Base-by-base conservation (phyloP, 2,797 vertebrate species). In the Eleutherodactylus coqui region DNA sequence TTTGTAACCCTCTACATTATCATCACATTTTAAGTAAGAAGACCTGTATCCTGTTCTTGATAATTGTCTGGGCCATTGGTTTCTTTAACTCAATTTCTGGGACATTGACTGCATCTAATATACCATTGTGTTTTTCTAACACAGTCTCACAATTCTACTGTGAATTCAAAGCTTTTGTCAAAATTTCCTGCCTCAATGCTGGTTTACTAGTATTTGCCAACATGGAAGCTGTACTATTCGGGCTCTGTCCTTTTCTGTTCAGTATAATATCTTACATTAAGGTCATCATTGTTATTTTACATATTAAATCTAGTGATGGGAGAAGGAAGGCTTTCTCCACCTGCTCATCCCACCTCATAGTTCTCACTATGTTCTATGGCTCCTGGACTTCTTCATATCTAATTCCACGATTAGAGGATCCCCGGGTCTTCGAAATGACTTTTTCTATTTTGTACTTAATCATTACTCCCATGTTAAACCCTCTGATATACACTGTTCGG, bases 311-410 rank as follows among this genome's bases (percentile, higher is more conserved):
- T 16, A 83, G 1, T 3, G 34, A 58, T 11, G 82, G 82, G 16
- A 58, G 70, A 29, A 83, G 11, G 32, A 75, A 83, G 13, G 38
- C 82, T 16, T 83, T 75, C 38, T 83, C 82, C n/a, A 75, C 82
- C 24, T 83, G 82, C 38, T 83, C 82, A 3, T 83, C 82, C 13
- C 82, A 83, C 53, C 51, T 83, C 36, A 83, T 38, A 1, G 82
- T 83, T 5, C 36, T 83, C 6, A 11, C 60, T 16, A n/a, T 75
- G 6, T 83, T 75, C n/a, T 83, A 75, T 34, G 70, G 49, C 2
- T 32, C 82, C 32, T 24, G 34, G 19, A 14, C 47, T 19, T 58
- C n/a, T n/a, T n/a, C n/a, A n/a, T n/a, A n/a, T n/a, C n/a, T n/a
- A n/a, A n/a, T n/a, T n/a, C n/a, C n/a, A n/a, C n/a, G n/a, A n/a